Evolutionary conservation across 2,113 vertebrate species (phyloP).

Genomic region (Callopanchax toddi): DNA sequence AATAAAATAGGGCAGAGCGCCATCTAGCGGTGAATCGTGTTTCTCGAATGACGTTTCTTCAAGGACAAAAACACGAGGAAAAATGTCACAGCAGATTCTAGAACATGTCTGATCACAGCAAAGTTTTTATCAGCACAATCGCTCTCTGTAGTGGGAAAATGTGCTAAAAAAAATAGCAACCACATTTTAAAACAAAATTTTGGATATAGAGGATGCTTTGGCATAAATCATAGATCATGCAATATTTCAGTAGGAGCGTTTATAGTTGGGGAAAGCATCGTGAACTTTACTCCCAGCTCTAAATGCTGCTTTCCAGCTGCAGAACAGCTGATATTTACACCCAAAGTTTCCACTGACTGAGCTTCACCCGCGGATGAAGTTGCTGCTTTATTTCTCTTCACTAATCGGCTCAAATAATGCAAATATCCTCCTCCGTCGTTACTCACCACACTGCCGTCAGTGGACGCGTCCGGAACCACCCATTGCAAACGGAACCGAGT

Average conservation of each 20-base stretch:
- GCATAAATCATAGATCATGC: not conserved
- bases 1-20: constrained; percentile 3
- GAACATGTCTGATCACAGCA: not conserved
- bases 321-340: not conserved
- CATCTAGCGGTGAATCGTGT: constrained; percentile 41
- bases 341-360: constrained; percentile 1
- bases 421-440: not conserved
- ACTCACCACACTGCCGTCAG: constrained; percentile 60
- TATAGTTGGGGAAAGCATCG: not conserved
- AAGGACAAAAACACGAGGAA: not conserved
- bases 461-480: constrained; percentile 4
- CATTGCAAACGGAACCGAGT: constrained; percentile 21
- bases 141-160: not conserved
- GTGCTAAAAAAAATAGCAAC: not conserved
- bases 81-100: not conserved
- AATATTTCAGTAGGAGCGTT: not conserved
- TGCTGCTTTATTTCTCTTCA: not conserved
- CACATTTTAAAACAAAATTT: not conserved
- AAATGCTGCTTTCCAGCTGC: not conserved
- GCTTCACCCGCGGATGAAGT: not conserved
- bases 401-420: not conserved
- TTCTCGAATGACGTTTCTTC: not conserved
- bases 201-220: not conserved
- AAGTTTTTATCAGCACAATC: not conserved
- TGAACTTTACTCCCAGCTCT: not conserved